These are phyloP conservation scores for Oikopleura dioica DNA, from an alignment of 23 tunicate species.

Conservation along the genomic window DNA sequence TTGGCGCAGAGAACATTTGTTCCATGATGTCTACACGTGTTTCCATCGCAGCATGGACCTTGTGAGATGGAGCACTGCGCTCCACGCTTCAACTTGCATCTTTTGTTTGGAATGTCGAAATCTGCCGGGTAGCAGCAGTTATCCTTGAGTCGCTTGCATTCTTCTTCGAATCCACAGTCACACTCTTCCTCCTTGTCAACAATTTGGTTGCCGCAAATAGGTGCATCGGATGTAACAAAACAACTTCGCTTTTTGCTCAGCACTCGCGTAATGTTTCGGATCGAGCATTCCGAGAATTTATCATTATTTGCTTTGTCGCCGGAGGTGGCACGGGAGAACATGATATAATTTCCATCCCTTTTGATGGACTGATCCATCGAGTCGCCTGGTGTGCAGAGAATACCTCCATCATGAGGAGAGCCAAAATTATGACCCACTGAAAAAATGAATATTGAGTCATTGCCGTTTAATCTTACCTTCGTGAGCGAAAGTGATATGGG, in stretches of 20 bases:
- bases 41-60: slow-evolving; percentile 51
- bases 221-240: slow-evolving; percentile 34
- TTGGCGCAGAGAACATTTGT: slow-evolving; percentile 17
- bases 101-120: slow-evolving; percentile 10
- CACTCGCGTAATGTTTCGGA: slow-evolving; percentile 47
- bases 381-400: slow-evolving; percentile 67
- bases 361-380: slow-evolving; percentile 8
- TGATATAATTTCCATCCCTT: slow-evolving; percentile 49
- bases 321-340: slow-evolving; percentile 78
- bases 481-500: slow-evolving; percentile 89
- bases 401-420: slow-evolving; percentile 82
- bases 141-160: slow-evolving; percentile 30
- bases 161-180: slow-evolving; percentile 61
- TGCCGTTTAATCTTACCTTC: no score
- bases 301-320: slow-evolving; percentile 48
- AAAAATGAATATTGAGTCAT: no score
- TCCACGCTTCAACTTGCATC: slow-evolving; percentile 40
- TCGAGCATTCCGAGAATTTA: slow-evolving; percentile 42
- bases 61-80: slow-evolving; percentile 52
- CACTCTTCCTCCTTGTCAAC: slow-evolving; percentile 63
- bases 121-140: slow-evolving; percentile 40
- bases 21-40: slow-evolving; percentile 18
- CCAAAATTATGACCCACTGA: slow-evolving; percentile 95
- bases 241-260: slow-evolving; percentile 41
- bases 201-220: slow-evolving; percentile 68